phyloP scores from a whole-genome alignment of 2,113 vertebrate genomes.

The Drymodes brunneopygia region DNA sequence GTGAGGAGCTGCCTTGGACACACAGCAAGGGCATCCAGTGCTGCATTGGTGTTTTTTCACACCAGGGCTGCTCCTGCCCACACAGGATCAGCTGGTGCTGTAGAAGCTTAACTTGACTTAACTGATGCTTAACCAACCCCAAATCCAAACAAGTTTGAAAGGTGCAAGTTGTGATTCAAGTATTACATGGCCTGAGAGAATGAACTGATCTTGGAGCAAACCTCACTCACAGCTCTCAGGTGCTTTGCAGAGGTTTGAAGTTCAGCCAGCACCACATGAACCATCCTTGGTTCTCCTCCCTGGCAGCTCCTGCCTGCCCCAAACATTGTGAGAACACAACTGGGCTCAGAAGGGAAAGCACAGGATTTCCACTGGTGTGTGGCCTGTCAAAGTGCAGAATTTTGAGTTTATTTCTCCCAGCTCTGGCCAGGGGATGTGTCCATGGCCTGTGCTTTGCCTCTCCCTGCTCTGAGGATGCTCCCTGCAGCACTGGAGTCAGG shows the following conservation, averaged over 20 bases:
- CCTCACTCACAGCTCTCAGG: not conserved
- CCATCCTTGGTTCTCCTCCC: not conserved
- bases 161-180: not conserved
- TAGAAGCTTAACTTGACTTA: no score
- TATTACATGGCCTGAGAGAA: not conserved
- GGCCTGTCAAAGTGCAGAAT: not conserved
- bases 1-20: not conserved
- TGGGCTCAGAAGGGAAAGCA: not conserved
- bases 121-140: not conserved
- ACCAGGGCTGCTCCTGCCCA: not conserved
- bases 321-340: accelerated
- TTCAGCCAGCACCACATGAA: not conserved
- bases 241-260: not conserved
- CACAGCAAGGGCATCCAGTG: not conserved
- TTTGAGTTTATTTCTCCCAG: not conserved
- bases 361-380: not conserved
- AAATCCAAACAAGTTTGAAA: not conserved
- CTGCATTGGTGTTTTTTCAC: accelerated
- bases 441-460: not conserved
- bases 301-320: not conserved
- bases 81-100: not conserved
- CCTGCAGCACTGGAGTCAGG: not conserved
- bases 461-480: not conserved
- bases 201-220: not conserved
- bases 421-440: not conserved